Evolutionary conservation across 2,797 vertebrate genomes (phyloP), one percentile per base, ranked within the genome.

Genomic region (Molossus alvarezi): DNA sequence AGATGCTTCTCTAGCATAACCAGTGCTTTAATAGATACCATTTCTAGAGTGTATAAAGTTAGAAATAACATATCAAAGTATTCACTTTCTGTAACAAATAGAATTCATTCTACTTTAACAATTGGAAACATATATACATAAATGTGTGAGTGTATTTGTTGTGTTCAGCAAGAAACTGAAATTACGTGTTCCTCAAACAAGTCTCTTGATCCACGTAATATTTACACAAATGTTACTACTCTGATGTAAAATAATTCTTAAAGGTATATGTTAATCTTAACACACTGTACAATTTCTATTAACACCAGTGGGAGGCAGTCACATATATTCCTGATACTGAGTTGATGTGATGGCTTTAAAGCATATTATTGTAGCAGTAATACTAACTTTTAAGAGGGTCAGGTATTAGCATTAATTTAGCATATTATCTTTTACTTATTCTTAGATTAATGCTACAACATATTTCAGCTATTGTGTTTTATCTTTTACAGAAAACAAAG

Each of bases 361-460:
- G 37, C 57, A 88, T 91, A 81, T 77, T 77, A 88, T 17, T 75
- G 0, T 84, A 62, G 88, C 90, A 92, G 53, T 7, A 11, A 82
- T 51, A 85, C n/a, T 88, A 81, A 48, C 60, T 75, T 89, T 93
- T 88, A 90, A 76, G 80, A 82, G 45, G 15, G 18, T 87, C 29
- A 67, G 89, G 51, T 69, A 94, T 57, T 76, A 77, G 7, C 82
- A 97, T 64, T 58, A 90, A 87, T 18, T 80, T 33, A 92, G 57
- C 37, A 82, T 81, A 91, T 57, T 65, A 92, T 23, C 12, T 87
- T 97, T 89, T 69, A 80, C 18, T 91, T 97, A 91, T 77, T 79
- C 81, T 88, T 79, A 91, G 90, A 60, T 87, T 96, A 94, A 57
- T 53, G 9, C 23, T 96, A 14, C 65, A 95, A 95, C 75, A 91